Evolutionary conservation across 1,140 invertebrate genomes (phyloP), one percentile per base, ranked within the genome.

Genomic region (Drosophila virilis): DNA sequence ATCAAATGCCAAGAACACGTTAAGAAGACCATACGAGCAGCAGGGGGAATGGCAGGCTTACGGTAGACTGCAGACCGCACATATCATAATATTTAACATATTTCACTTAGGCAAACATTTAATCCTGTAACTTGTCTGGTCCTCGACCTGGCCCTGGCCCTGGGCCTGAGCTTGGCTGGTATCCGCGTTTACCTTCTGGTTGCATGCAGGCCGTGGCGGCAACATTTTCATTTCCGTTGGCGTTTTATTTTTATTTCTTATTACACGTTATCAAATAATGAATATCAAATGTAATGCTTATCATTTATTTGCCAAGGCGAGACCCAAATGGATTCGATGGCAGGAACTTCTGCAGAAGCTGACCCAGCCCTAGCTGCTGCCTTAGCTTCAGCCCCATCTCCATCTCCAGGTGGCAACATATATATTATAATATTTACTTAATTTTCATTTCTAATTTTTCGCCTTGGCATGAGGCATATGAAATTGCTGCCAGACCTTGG

Each of bases 211-310:
- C 22, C 42, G 46, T 40, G 40, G 52, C 46, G 55, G 48, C 43
- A 66, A 78, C 65, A 73, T 84, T 86, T 84, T 80, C 80, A 90
- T 91, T 91, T 91, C 90, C 88, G 84, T 73, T 82, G 67, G 90
- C 90, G 82, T 81, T 91, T 79, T 90, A 82, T 86, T 90, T 90
- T 88, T 84, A 91, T 90, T 80, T 71, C 86, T 80, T 90, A 85
- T 89, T 86, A 73, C 74, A 64, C 74, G 68, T 86, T 91, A 91
- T 91, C 90, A 91, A 91, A 91, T 91, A 91, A 91, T 91, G 90
- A 91, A 91, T 91, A 91, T 91, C 90, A 91, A 91, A 91, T 91
- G 86, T 89, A 91, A 91, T 91, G 86, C 90, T 91, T 91, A 91
- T 91, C 90, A 91, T 91, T 90, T 91, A 90, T 90, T 91, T 91